These are phyloP conservation scores for Jacana jacana DNA, from an alignment of 2,113 vertebrate genomes.

Conservation along the genomic window DNA sequence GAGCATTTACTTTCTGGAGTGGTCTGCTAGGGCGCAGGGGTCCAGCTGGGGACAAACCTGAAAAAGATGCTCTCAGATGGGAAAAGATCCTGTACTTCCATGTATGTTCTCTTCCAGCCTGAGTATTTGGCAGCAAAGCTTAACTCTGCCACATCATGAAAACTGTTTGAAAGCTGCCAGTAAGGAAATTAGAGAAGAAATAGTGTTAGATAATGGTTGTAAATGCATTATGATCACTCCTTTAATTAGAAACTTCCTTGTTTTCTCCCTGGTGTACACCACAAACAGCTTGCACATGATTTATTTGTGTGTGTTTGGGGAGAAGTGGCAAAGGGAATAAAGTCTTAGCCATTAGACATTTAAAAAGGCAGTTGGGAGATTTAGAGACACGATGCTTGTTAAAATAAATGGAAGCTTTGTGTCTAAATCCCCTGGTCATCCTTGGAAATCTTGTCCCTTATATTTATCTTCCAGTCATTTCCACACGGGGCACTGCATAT, in stretches of 20 bases:
- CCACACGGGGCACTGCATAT: background rate
- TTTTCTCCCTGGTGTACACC: slow-evolving; percentile 9
- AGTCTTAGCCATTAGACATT: background rate
- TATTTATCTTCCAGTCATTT: background rate
- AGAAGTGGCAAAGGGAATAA: slow-evolving; percentile 14
- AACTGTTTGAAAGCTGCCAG: background rate
- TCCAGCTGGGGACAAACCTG: background rate
- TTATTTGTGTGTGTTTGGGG: background rate
- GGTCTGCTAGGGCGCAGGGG: background rate
- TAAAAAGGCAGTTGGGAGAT: slow-evolving; percentile 18
- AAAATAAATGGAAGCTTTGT: background rate
- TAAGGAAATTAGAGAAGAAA: slow-evolving; percentile 23
- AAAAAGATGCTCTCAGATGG: background rate
- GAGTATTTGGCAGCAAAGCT: background rate
- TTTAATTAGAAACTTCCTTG: slow-evolving; percentile 39
- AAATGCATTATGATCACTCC: background rate
- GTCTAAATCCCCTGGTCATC: background rate
- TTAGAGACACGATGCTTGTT: background rate
- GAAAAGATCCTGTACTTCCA: background rate
- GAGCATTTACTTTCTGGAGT: background rate
- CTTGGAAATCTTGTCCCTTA: background rate
- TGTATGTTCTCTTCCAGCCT: background rate
- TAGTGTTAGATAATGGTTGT: background rate
- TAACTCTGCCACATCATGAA: background rate
- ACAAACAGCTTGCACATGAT: background rate